Base-by-base conservation (phyloP, 2,113 vertebrate species). In the Cricetomys ansorgei region DNA sequence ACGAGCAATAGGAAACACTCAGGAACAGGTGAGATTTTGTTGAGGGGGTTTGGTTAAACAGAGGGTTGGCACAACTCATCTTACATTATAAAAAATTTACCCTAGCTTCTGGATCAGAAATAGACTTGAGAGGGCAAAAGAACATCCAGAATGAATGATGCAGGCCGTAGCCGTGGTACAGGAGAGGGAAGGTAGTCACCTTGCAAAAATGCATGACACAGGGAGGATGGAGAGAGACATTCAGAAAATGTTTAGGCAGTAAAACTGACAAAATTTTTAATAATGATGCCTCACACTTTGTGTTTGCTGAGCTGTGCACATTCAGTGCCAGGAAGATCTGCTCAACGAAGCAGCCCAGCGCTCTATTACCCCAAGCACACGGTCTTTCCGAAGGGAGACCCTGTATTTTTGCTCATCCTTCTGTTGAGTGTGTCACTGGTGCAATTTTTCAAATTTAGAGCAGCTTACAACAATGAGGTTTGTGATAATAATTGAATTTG, bases 221-320 rank as follows among this genome's bases (percentile, higher is more conserved):
- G 64, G 34, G 15, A 88, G 43, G 37, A 69, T 37, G 7, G 8
- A 73, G 72, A 72, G 17, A 88, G 53, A 92, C 29, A 62, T n/a
- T 86, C 8, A 57, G 64, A 90, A 79, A 85, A 70, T 72, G 77
- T 88, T 81, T 81, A 91, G 85, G 80, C 75, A 94, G 76, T 95
- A 91, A 92, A 90, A 92, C 64, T 94, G 94, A 96, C 96, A 94
- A 85, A 94, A 88, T 55, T 91, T 48, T 93, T 96, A 92, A 88
- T 97, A 91, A 97, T 85, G 80, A 94, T 67, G 80, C 23, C 65
- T 67, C 48, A 31, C 5, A 37, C 67, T 94, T 87, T 67, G 72
- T 92, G 55, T 65, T n/a, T 85, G 94, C 96, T 94, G 96, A 96
- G 95, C 85, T 95, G 40, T 67, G 91, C 89, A 94, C 40, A 81